A percentile compares a stretch with the other conserved stretches of the same genome.
Evolutionary conservation across 2,888 invertebrate genomes (phyloP).

Genomic region (Corbicula japonica): DNA sequence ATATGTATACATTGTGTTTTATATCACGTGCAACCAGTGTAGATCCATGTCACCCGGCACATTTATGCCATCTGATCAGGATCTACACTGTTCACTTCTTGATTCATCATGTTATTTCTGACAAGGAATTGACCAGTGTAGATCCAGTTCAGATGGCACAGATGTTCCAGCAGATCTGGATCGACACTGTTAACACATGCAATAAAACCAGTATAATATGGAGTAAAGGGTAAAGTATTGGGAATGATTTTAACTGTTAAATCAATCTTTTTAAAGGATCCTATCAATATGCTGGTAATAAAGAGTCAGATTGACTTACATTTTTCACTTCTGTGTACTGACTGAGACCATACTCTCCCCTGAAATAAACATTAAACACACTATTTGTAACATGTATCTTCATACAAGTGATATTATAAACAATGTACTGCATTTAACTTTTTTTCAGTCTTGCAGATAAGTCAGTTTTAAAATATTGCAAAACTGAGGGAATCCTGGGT

Average conservation of each 20-base stretch:
- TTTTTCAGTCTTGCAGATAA: too few relatives aligned
- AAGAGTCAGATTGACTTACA: slow-evolving; percentile 72
- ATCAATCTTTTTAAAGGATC: not conserved
- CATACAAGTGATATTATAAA: not conserved
- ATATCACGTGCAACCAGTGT: too few relatives aligned
- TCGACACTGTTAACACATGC: not conserved
- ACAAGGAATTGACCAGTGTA: too few relatives aligned
- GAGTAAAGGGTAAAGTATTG: not conserved
- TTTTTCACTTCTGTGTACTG: slow-evolving; percentile 84
- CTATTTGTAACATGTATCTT: not conserved
- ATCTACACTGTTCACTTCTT: too few relatives aligned
- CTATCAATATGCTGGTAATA: not conserved
- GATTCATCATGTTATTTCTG: too few relatives aligned
- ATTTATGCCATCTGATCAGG: too few relatives aligned
- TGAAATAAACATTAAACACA: slow-evolving; percentile 78
- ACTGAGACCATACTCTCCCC: slow-evolving; percentile 87
- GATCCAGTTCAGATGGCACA: too few relatives aligned
- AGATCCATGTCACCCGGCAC: too few relatives aligned
- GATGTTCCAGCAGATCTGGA: too few relatives aligned
- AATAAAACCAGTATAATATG: not conserved
- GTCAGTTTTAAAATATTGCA: not conserved
- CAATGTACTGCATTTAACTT: too few relatives aligned
- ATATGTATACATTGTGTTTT: too few relatives aligned
- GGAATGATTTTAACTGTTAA: not conserved
- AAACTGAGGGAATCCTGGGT: not conserved